Base-by-base conservation (phyloP, 2,888 invertebrate species). In the Athrips mouffetella region DNA sequence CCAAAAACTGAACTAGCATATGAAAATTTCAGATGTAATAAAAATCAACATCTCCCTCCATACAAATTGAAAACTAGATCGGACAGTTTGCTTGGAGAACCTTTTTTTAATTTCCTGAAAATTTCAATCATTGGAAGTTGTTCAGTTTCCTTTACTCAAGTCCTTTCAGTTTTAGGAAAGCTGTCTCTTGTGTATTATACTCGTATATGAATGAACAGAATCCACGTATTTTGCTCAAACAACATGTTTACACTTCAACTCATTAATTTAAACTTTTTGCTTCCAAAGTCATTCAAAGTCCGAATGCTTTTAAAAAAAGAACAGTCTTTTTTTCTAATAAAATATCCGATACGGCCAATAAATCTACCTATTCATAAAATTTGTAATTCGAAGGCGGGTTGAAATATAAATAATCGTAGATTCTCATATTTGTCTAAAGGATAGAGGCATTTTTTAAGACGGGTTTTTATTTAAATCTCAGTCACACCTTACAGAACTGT, bases 301-400 rank as follows among this genome's bases (percentile, higher is more conserved):
- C 49, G 64, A 63, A 63, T 68, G 67, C 54, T 46, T 49, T 42
- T 42, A 49, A 51, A 53, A 55, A 62, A 52, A 62, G 59, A 60
- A 52, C 27, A 30, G 27, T 47, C 58, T 66, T 61, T 62, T 58
- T 56, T 58, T 50, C 46, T n/a, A 52, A 62, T 55, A 64, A 66
- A 61, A 60, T 61, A 60, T 68, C 63, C 52, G 73, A 73, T 76
- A 70, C 55, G 53, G 57, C 54, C 75, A 69, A 87, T 86, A 85
- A 85, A 86, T 85, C 37, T 83, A 3, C 31, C 73, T 65, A 76
- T 85, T 82, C 73, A 80, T 60, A 62, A 52, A 82, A 87, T 87
- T 84, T 86, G 87, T 83, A 73, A 61, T 60, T 63, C 54, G 84
- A 83, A 82, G 87, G 87, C 87, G 87, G 87, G 85, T 80, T 73